Evolutionary conservation across 2,113 vertebrate species (phyloP).

Genomic region (Oreochromis aureus): DNA sequence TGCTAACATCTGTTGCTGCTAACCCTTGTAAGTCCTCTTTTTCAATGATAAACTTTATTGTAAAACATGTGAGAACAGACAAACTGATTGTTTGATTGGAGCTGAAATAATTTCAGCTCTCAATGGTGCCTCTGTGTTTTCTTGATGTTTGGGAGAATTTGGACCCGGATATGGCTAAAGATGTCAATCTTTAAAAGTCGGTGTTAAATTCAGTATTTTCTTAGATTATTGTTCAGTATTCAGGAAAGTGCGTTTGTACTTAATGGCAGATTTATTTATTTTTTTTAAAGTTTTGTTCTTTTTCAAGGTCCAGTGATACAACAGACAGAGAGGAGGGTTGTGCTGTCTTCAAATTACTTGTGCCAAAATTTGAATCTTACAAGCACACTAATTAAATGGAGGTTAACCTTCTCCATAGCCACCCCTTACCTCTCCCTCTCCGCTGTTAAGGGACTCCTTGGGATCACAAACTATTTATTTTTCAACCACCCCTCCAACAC

Average conservation of each 20-base stretch:
- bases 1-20: not conserved
- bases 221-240: not conserved
- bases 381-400: slow-evolving; percentile 56
- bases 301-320: not conserved
- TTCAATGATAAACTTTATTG: not conserved
- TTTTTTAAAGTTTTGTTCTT: not conserved
- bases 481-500: slow-evolving; percentile 10
- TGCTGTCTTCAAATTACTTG: slow-evolving; percentile 18
- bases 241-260: not conserved
- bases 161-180: not conserved
- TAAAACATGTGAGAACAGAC: not conserved
- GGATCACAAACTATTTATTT: slow-evolving; percentile 70
- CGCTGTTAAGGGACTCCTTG: slow-evolving; percentile 41
- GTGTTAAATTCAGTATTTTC: not conserved
- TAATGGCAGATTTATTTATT: not conserved
- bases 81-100: not conserved
- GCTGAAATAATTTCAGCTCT: not conserved
- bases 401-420: slow-evolving; percentile 35
- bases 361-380: slow-evolving; percentile 48
- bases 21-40: not conserved
- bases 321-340: not conserved
- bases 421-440: not conserved
- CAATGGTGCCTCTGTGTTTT: not conserved
- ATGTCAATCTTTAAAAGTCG: not conserved
- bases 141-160: not conserved